Percentiles rank a stretch among this genome's conserved stretches.
Evolutionary conservation across 1,140 invertebrate genomes (phyloP).

Genomic region (Papilio glaucus): DNA sequence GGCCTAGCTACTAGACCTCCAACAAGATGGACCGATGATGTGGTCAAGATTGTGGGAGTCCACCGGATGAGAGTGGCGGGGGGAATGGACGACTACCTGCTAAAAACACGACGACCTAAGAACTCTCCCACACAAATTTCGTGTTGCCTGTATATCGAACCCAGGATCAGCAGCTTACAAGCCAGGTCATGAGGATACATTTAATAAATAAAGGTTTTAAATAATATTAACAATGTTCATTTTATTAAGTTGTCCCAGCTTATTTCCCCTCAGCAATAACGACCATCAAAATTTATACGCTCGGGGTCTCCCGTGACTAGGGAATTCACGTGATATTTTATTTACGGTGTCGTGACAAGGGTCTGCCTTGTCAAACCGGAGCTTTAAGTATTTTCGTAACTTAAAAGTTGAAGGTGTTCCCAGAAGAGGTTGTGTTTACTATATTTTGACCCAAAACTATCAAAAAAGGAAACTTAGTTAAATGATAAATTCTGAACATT

Average conservation of each 20-base stretch:
- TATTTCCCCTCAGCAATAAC: background rate
- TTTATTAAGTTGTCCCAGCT: background rate
- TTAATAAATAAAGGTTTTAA: background rate
- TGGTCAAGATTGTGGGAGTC: too few relatives aligned
- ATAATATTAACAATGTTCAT: background rate
- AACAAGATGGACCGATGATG: too few relatives aligned
- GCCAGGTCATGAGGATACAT: too few relatives aligned
- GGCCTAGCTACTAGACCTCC: too few relatives aligned
- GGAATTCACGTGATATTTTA: background rate
- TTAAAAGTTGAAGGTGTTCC: conserved; percentile 7
- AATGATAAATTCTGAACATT: too few relatives aligned
- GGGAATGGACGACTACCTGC: too few relatives aligned
- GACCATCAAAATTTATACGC: background rate
- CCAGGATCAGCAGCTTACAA: too few relatives aligned
- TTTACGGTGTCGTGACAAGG: background rate
- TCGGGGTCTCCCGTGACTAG: background rate
- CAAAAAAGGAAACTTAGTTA: too few relatives aligned
- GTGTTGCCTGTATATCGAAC: too few relatives aligned
- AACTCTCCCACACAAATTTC: too few relatives aligned
- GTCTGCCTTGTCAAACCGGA: background rate
- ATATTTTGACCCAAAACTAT: background rate
- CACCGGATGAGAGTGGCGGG: too few relatives aligned
- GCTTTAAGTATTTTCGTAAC: conserved; percentile 15
- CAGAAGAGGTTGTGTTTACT: background rate
- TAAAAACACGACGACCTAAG: too few relatives aligned